These are phyloP conservation scores for Drosophila tripunctata DNA, from an alignment of 2,888 invertebrate species.

Conservation along the genomic window DNA sequence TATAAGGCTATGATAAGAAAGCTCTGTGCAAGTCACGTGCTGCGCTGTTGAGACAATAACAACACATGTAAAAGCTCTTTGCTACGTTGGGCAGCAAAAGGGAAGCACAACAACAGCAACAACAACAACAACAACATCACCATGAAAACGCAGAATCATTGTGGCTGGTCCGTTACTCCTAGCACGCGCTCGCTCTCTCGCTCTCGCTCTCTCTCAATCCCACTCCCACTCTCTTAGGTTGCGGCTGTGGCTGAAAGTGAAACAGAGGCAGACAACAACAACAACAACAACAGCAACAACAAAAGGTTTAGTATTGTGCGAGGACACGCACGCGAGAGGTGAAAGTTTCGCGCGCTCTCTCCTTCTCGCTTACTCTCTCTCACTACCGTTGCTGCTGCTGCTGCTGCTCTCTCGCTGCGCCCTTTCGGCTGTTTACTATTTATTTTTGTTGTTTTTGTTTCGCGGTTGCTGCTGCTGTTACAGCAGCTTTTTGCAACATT, in stretches of 20 bases:
- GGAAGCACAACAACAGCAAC: conserved; percentile 9
- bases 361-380: conserved; percentile 35
- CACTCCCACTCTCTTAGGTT: background rate
- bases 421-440: conserved; percentile 4
- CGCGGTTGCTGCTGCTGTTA: conserved; percentile 29
- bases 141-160: conserved; percentile 78
- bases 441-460: conserved; percentile 42
- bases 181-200: background rate
- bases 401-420: background rate
- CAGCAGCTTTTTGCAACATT: conserved; percentile 63
- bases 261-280: conserved; percentile 46
- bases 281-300: conserved; percentile 53
- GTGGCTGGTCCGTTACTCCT: conserved; percentile 47
- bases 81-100: too few species aligned
- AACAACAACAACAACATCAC: conserved; percentile 28
- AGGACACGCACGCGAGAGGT: conserved; percentile 67
- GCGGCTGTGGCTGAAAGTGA: conserved; percentile 63
- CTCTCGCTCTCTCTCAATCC: background rate
- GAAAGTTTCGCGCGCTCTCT: conserved; percentile 56
- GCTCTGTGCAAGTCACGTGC: conserved; percentile 74
- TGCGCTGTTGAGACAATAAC: conserved; percentile 60
- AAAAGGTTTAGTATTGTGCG: conserved; percentile 57
- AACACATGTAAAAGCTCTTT: conserved; percentile 59
- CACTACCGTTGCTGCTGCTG: background rate
- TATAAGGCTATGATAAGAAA: conserved; percentile 60